Base-by-base conservation (phyloP, 2,888 invertebrate genomes). In the Chrysomela aeneicollis region DNA sequence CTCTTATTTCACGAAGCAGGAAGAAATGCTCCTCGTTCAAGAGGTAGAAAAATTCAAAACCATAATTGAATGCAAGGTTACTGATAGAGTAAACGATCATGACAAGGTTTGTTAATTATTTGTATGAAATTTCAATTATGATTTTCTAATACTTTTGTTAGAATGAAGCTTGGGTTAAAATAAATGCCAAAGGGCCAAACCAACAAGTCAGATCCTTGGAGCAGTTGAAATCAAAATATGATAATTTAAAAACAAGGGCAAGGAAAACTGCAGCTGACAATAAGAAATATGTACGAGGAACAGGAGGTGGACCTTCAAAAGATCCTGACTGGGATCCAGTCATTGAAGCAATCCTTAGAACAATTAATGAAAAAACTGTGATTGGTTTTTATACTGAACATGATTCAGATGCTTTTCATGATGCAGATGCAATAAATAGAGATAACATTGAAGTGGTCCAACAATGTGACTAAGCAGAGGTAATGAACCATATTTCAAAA, bases 261-360 rank as follows among this genome's bases (percentile, higher is more conserved):
- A 10, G 18, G n/a, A 50, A 50, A 26, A n/a, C 15, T 26, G 50
- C 50, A 19, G 50, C 50, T 18, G 12, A 19, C 1, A n/a, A 50
- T 50, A 18, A 26, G n/a, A 21, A n/a, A 22, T 4, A 50, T 26
- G 2, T 50, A 50, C 2, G n/a, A 12, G 50, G 50, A 21, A 50
- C 50, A 50, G 50, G 50, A 19, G 50, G 50, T 50, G 50, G 50
- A 19, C 50, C 50, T n/a, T 21, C 26, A 10, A 26, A 26, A 10
- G 50, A 19, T 10, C 21, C 50, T 50, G 50, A 50, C 12, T 50
- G 12, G 50, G 50, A 50, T 26, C 50, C 50, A 50, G 50, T 50
- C 2, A 19, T 50, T 50, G 21, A 22, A 12, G 26, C 50, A 12
- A 19, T 50, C 6, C 15, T 50, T 3, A 19, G 50, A 50, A 19